Evolutionary conservation across 2,113 vertebrate genomes (phyloP).

Genomic region (Poeciliopsis retropinna): DNA sequence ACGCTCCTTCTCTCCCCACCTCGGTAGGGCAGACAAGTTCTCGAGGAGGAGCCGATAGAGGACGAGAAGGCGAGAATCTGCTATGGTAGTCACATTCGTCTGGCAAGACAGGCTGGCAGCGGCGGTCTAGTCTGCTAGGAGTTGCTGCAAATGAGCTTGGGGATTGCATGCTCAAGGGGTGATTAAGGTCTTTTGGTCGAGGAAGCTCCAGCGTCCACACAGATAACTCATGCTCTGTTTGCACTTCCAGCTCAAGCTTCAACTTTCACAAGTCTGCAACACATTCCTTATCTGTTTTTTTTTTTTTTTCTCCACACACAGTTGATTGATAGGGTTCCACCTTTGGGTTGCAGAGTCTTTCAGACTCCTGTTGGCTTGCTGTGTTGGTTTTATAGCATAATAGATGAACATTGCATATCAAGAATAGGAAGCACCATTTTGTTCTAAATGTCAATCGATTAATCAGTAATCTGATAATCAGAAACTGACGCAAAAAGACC

Average conservation of each 20-base stretch:
- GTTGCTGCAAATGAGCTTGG: slow-evolving; percentile 49
- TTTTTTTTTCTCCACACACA: slow-evolving; percentile 10
- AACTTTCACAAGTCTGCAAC: slow-evolving; percentile 54
- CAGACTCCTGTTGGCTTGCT: background rate
- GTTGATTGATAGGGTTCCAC: slow-evolving; percentile 13
- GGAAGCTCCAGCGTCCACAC: background rate
- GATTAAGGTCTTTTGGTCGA: slow-evolving; percentile 26
- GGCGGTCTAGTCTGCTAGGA: slow-evolving; percentile 43
- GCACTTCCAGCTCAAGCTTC: slow-evolving; percentile 27
- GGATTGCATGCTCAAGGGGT: slow-evolving; percentile 14
- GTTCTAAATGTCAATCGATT: background rate
- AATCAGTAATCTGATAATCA: background rate
- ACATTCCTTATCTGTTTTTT: slow-evolving; percentile 32
- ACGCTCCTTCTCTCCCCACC: slow-evolving; percentile 72
- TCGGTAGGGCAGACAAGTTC: slow-evolving; percentile 80
- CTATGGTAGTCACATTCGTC: slow-evolving; percentile 57
- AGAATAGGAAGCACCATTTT: background rate
- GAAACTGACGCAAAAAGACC: background rate
- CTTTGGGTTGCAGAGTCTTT: background rate
- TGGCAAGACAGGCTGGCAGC: slow-evolving; percentile 21
- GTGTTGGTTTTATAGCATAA: slow-evolving; percentile 10
- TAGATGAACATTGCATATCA: background rate
- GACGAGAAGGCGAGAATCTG: slow-evolving; percentile 59
- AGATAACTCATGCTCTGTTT: slow-evolving; percentile 1
- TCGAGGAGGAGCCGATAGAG: slow-evolving; percentile 67